Evolutionary conservation across 2,113 vertebrate species (phyloP), one percentile per base, ranked within the genome.

Genomic region (Clarias gariepinus): DNA sequence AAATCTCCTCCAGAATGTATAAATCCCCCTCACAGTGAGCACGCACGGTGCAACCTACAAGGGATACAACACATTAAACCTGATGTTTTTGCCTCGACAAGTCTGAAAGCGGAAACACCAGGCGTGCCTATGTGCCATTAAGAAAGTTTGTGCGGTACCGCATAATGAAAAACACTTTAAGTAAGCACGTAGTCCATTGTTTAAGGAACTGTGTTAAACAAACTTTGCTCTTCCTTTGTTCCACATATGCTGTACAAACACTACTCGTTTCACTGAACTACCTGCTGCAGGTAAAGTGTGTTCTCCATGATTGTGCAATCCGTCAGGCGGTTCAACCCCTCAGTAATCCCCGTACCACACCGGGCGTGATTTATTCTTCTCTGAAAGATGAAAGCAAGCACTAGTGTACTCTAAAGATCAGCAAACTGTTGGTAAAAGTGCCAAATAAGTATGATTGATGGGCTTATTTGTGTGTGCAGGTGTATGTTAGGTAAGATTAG

Each of bases 291-390:
- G 82, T 91, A 90, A 47, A 63, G 19, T 83, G 87, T 89, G 82
- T 55, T 86, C 86, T 58, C 85, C 53, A 85, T 36, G 30, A 83
- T 68, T 47, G 57, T 77, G 73, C 79, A 88, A 89, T 58, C 81
- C 18, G 30, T 66, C 64, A 41, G 69, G 19, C 55, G 58, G 36
- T 47, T 41, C 64, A n/a, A 57, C 84, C 84, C 71, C 64, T 57
- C 36, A 57, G 63, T 84, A 87, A 81, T 76, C 79, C 87, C 79
- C 69, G 10, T 63, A 86, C 87, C 64, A 33, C 79, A 76, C 66
- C 55, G 60, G 76, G 68, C 69, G 63, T 90, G 87, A 90, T 91
- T 91, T 87, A 90, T 87, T 88, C 81, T 85, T 84, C 69, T 64
- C 76, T 73, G 53, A 87, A 83, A 74, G 80, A 89, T 85, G 71